A percentile compares a stretch with the other conserved stretches of the same genome.
Evolutionary conservation across 2,113 vertebrate genomes (phyloP).

Genomic region (Ctenomys sociabilis): DNA sequence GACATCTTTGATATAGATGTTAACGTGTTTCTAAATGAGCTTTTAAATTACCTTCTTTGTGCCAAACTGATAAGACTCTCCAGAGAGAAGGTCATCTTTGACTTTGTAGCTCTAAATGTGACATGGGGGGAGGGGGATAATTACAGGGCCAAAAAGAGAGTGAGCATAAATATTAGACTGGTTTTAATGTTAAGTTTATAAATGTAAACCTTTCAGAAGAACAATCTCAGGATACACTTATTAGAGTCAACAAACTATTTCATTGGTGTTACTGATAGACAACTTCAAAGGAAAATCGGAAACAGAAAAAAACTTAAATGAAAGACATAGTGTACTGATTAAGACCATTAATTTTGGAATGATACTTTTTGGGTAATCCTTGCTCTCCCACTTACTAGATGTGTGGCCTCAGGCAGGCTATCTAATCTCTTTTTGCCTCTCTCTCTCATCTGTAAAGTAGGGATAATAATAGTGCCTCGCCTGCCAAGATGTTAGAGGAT

Average conservation of each 20-base stretch:
- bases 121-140: not conserved
- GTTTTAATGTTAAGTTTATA: constrained; percentile 54
- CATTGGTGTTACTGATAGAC: not conserved
- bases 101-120: constrained; percentile 51
- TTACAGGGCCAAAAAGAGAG: constrained; percentile 5
- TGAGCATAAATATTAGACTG: constrained; percentile 36
- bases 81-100: constrained; percentile 56
- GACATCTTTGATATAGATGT: not conserved
- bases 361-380: not conserved
- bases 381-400: not conserved
- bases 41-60: constrained; percentile 43
- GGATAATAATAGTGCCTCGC: not conserved
- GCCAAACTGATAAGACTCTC: constrained; percentile 55
- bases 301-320: not conserved
- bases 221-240: not conserved
- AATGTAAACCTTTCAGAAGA: constrained; percentile 42
- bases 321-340: not conserved
- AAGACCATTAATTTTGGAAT: constrained; percentile 33
- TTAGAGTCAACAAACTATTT: constrained; percentile 15
- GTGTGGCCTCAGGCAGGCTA: not conserved
- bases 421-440: constrained; percentile 12
- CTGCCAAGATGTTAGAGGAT: not conserved
- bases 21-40: constrained; percentile 60
- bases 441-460: constrained; percentile 40
- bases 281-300: constrained; percentile 27